A percentile compares a stretch with the other conserved stretches of the same genome.
phyloP scores from a whole-genome alignment of 2,797 vertebrate genomes.

The Oreochromis mossambicus region DNA sequence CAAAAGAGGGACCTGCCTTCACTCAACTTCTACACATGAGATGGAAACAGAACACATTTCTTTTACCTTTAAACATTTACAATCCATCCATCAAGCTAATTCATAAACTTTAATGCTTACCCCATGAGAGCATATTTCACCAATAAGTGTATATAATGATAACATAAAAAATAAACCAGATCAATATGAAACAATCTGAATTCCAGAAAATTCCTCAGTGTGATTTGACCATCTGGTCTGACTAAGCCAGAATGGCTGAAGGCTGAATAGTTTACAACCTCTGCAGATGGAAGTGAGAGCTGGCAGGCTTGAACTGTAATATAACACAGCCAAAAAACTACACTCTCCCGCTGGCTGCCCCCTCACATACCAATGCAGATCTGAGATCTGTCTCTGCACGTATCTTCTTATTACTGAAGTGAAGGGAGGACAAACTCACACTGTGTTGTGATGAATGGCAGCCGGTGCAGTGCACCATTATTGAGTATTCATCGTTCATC shows the following conservation, averaged over 20 bases:
- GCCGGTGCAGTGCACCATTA: neutral
- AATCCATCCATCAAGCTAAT: neutral
- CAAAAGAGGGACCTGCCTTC: constrained; percentile 43
- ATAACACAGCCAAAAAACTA: constrained; percentile 26
- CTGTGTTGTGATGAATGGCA: constrained; percentile 38
- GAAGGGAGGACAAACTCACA: constrained; percentile 10
- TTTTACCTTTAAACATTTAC: constrained; percentile 1
- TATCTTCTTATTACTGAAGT: constrained; percentile 25
- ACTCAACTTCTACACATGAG: neutral
- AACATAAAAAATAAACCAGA: constrained; percentile 2
- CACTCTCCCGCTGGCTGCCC: neutral
- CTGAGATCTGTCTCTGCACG: constrained; percentile 73
- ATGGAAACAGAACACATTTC: constrained; percentile 7
- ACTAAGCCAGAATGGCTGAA: constrained; percentile 18
- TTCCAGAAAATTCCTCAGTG: constrained; percentile 1
- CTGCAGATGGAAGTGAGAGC: constrained; percentile 42
- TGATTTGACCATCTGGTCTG: constrained; percentile 38
- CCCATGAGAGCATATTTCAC: neutral
- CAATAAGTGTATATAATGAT: neutral
- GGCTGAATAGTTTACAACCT: constrained; percentile 43
- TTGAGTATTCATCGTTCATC: neutral
- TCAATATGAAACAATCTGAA: constrained; percentile 6
- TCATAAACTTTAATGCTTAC: neutral
- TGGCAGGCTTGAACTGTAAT: constrained; percentile 47
- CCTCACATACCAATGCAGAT: constrained; percentile 67